These are phyloP conservation scores for Uropsilus gracilis DNA, from an alignment of 2,113 vertebrate species.

Conservation along the genomic window DNA sequence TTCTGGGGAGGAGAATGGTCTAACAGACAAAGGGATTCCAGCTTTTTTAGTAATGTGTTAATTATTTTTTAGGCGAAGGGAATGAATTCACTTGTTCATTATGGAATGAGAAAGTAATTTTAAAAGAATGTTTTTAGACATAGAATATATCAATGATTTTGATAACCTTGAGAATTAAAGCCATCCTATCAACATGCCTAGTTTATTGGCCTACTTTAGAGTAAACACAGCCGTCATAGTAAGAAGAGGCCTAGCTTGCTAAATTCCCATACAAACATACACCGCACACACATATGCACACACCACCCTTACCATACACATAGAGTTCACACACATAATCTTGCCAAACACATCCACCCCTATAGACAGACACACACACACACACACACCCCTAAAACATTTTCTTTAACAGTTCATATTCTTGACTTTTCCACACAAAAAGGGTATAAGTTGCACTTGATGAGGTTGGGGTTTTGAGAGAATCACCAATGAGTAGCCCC, in stretches of 20 bases:
- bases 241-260: too few relatives aligned
- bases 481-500: background rate
- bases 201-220: too few relatives aligned
- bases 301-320: background rate
- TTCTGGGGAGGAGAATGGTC: background rate
- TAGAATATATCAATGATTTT: background rate
- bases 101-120: background rate
- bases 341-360: background rate
- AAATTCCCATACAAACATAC: background rate
- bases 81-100: slow-evolving; percentile 14
- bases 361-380: background rate
- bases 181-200: background rate
- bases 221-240: too few relatives aligned
- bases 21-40: background rate
- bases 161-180: background rate
- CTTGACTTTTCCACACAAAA: background rate
- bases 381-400: background rate
- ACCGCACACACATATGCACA: background rate
- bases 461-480: background rate
- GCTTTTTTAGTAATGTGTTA: background rate
- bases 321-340: background rate
- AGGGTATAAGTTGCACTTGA: background rate
- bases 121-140: background rate
- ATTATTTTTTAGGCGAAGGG: slow-evolving; percentile 35
- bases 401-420: background rate